Evolutionary conservation across 2,888 invertebrate species (phyloP), one percentile per base, ranked within the genome.

Genomic region (Drosophila formosana): DNA sequence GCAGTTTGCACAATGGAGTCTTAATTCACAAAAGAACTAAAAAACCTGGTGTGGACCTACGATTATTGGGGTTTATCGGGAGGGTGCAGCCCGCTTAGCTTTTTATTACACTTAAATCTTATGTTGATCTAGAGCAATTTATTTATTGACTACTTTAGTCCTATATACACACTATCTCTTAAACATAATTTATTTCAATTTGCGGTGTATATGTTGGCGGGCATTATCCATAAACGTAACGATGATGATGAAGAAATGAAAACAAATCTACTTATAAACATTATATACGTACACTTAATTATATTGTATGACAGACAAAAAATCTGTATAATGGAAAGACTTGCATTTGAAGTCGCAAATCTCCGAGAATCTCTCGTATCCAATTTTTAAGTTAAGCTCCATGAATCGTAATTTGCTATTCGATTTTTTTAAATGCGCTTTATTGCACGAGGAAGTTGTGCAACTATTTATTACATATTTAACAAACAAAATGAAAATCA

Each of bases 1-100:
- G 72, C 92, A 92, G 74, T 92, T 92, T 77, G 92, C 92, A 73
- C 92, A 92, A 82, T 92, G 92, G 92, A 92, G 92, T 80, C 90
- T 92, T 64, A 92, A 92, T 78, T 89, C 90, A 65, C 92, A 92
- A 82, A 92, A 91, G 66, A 91, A 91, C 80, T 91, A 90, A 83
- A 70, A 18, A 52, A n/a, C 6, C 30, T 43, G 34, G 37, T 26
- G 49, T 61, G 60, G 52, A 69, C 34, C 62, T 43, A 43, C 49
- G 43, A 18, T 26, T 57, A 58, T 49, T 39, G 41, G 11, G 55
- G 9, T 34, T 58, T 46, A 56, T 46, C 62, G 53, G 50, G 13
- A 32, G 58, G 13, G 34, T 66, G 66, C 66, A 34, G 67, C 76
- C 78, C 72, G 87, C 72, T 88, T 84, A 89, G 90, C 87, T 89